Evolutionary conservation across 2,888 invertebrate species (phyloP).

Genomic region (Empis stercorea): DNA sequence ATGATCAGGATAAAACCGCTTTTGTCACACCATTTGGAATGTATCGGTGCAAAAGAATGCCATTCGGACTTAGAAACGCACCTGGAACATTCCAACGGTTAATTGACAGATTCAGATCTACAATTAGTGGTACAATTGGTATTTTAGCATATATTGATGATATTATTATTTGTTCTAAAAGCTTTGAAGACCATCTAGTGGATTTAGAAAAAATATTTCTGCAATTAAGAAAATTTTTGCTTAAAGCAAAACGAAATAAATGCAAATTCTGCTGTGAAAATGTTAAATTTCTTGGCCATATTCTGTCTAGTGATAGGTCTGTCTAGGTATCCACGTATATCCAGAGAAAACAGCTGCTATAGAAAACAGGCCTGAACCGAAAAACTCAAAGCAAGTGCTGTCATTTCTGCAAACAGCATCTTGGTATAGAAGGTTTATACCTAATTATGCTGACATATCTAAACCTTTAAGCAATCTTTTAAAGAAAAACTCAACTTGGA

Average conservation of each 20-base stretch:
- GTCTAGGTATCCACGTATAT: conserved; percentile 12
- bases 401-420: conserved; percentile 20
- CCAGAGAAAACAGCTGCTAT: conserved; percentile 6
- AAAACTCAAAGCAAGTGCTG: conserved; percentile 16
- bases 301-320: conserved; percentile 10
- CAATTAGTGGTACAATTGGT: conserved; percentile 11
- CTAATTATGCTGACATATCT: conserved; percentile 12
- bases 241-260: conserved; percentile 17
- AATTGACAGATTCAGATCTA: conserved; percentile 16
- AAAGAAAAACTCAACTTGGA: conserved; percentile 18
- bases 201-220: conserved; percentile 12
- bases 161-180: conserved; percentile 16
- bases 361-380: conserved; percentile 5
- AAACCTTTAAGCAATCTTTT: conserved; percentile 21
- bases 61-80: conserved; percentile 13
- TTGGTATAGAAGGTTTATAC: conserved; percentile 19
- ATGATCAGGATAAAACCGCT: conserved; percentile 12
- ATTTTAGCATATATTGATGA: conserved; percentile 22
- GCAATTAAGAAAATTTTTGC: conserved; percentile 10
- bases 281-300: conserved; percentile 12
- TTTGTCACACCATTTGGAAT: conserved; percentile 13
- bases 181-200: conserved; percentile 13
- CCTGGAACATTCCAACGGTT: conserved; percentile 14
- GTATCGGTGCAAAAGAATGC: conserved; percentile 12
- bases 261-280: conserved; percentile 11